A percentile compares a stretch with the other conserved stretches of the same genome.
Conservation (phyloP, 2,797 vertebrate species). For the Chrosomus eos region DNA sequence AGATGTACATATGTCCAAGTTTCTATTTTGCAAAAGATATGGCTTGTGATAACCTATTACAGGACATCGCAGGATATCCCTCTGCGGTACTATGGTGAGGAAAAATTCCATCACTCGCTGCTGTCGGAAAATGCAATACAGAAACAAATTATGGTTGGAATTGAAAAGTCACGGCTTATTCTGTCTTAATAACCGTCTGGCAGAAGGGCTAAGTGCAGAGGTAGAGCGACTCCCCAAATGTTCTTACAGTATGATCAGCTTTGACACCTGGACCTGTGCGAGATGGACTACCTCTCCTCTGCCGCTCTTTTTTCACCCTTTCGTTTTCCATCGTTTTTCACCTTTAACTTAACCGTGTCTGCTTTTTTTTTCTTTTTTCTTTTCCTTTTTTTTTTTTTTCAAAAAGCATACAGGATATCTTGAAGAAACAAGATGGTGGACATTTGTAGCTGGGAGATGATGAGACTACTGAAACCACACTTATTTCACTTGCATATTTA, state of each 20-base stretch:
- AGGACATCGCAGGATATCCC: constrained; percentile 86
- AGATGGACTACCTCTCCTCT: constrained; percentile 73
- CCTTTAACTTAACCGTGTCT: constrained; percentile 14
- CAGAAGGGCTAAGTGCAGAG: constrained; percentile 93
- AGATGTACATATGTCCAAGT: constrained; percentile 98
- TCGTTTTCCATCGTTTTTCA: constrained; percentile 30
- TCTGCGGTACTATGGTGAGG: constrained; percentile 78
- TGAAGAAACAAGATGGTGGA: constrained; percentile 14
- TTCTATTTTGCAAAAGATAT: constrained; percentile 98
- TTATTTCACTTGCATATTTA: background rate
- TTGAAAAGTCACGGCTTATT: constrained; percentile 99
- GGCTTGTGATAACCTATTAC: constrained; percentile 96
- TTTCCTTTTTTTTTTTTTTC: too few species aligned
- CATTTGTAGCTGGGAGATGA: background rate
- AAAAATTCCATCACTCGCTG: constrained; percentile 98
- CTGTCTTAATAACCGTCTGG: constrained; percentile 98
- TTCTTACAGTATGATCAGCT: constrained; percentile 93
- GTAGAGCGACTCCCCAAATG: constrained; percentile 88
- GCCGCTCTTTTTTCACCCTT: constrained; percentile 23
- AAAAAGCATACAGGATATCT: constrained; percentile 10
- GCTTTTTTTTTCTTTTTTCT: background rate
- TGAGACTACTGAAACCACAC: background rate
- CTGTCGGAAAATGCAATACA: constrained; percentile 92
- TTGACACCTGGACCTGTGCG: constrained; percentile 85
- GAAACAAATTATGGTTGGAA: constrained; percentile 99